Base-by-base conservation (phyloP, 2,113 vertebrate species). In the Sinocyclocheilus rhinocerous region DNA sequence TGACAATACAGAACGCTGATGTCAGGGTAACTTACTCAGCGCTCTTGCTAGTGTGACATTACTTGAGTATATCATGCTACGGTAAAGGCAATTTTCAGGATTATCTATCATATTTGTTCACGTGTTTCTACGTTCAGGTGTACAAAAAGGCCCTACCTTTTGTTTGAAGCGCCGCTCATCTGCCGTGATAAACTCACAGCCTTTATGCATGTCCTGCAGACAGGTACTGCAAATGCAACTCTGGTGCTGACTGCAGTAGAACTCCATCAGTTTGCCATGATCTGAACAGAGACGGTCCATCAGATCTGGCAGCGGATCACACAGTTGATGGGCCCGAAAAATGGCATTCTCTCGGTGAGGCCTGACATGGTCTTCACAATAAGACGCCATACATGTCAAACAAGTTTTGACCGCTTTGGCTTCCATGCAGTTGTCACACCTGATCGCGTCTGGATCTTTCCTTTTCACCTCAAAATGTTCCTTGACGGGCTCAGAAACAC, bases 371-470 rank as follows among this genome's bases (percentile, higher is more conserved):
- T 96, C 95, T 13, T 87, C 29, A 72, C 98, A 99, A 93, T 94
- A 99, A 15, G 97, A 98, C 0, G 96, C 97, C 95, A 97, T 96
- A 92, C 98, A 99, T 90, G 97, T 97, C 67, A 98, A 94, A 90
- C 98, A 99, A 16, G 97, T 99, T 89, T 94, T 93, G 76, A 79
- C 78, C 0, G 97, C 98, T 0, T 88, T 61, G 0, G 83, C 91
- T 73, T 89, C 88, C 93, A 84, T 92, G 85, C 98, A 99, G 3
- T 93, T 92, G 79, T 99, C 97, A 18, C 98, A 99, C 26, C 94
- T 52, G 24, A 52, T 91, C 2, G 0, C 16, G 12, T 8, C 2
- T 12, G 72, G 16, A 55, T 79, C 1, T 2, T 12, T 33, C 4
- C 1, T 67, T 1, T 13, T 11, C 10, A n/a, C 36, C 61, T 79